A percentile compares a stretch with the other conserved stretches of the same genome.
phyloP scores from a whole-genome alignment of 2,113 vertebrate species.

The Steatornis caripensis region DNA sequence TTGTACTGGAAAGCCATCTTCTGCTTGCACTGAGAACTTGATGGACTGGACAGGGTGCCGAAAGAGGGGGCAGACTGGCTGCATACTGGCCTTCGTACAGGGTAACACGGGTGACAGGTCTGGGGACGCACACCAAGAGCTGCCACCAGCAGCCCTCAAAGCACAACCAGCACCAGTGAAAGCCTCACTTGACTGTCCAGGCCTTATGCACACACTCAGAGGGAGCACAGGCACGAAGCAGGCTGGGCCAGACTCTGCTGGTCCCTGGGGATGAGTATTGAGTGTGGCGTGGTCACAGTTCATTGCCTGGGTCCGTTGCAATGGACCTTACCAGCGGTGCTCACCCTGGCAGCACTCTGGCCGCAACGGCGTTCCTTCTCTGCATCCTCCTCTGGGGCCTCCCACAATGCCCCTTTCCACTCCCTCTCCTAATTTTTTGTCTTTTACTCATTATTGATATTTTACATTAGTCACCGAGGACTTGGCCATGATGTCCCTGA shows the following conservation, averaged over 20 bases:
- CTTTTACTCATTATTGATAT: background rate
- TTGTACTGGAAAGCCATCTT: background rate
- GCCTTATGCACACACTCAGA: fast-evolving
- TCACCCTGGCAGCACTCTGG: fast-evolving
- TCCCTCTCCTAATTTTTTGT: background rate
- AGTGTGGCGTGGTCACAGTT: fast-evolving
- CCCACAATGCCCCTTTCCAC: background rate
- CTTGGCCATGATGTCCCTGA: background rate
- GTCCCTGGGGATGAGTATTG: fast-evolving
- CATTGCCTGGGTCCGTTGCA: fast-evolving
- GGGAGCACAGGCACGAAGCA: background rate
- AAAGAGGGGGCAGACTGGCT: background rate
- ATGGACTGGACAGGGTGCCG: fast-evolving
- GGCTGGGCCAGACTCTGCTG: background rate
- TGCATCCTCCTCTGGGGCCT: background rate
- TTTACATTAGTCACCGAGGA: background rate
- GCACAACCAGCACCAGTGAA: background rate
- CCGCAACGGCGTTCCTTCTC: fast-evolving
- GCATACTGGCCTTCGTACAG: background rate
- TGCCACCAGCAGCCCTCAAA: background rate
- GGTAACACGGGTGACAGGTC: background rate
- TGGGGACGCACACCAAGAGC: fast-evolving
- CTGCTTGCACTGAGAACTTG: background rate
- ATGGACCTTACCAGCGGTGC: fast-evolving
- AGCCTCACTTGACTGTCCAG: background rate